Evolutionary conservation across 2,797 vertebrate genomes (phyloP).

Genomic region (Oophaga sylvatica): DNA sequence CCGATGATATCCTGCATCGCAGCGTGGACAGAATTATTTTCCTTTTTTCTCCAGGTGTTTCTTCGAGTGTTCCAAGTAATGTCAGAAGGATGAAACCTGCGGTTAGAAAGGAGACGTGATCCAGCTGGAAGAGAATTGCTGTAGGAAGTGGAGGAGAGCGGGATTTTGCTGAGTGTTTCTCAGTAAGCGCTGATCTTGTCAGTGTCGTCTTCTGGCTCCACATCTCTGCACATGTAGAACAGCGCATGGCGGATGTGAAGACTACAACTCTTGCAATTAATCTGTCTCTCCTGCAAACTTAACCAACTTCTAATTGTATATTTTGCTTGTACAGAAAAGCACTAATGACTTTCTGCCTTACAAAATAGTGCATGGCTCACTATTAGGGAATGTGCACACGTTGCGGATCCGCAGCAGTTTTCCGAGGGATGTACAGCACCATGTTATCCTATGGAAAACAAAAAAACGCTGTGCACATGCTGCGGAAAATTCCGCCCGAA

Average conservation of each 20-base stretch:
- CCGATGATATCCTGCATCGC: not conserved
- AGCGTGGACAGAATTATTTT: not conserved
- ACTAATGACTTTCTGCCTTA: no score
- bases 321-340: no score
- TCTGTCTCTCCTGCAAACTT: no score
- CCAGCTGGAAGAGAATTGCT: slow-evolving; percentile 33
- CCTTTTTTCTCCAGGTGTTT: not conserved
- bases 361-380: no score
- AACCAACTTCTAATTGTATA: no score
- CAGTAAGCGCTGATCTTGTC: not conserved
- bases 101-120: not conserved
- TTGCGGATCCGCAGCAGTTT: no score
- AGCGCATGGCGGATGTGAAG: not conserved
- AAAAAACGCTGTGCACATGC: no score
- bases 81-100: not conserved
- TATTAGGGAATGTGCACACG: no score
- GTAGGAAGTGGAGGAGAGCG: slow-evolving; percentile 9
- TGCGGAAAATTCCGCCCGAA: no score
- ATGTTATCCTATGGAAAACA: no score
- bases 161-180: not conserved
- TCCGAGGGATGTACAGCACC: no score
- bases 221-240: not conserved
- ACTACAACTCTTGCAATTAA: not conserved
- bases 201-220: not conserved
- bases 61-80: not conserved